phyloP scores from a whole-genome alignment of 2,797 vertebrate genomes.

The Semaprochilodus insignis region DNA sequence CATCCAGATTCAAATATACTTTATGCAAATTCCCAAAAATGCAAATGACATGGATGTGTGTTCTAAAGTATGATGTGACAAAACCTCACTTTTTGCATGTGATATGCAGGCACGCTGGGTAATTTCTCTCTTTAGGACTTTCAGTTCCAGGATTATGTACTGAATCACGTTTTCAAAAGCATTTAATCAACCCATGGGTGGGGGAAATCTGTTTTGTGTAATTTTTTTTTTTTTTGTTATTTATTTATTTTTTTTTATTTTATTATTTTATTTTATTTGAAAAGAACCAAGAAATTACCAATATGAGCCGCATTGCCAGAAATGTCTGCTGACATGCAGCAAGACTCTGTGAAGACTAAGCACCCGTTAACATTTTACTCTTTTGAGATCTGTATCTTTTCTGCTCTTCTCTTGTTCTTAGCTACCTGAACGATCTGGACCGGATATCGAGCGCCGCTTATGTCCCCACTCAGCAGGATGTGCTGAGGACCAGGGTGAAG shows the following conservation, averaged over 20 bases:
- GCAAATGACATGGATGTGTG: conserved; percentile 52
- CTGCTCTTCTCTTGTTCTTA: conserved; percentile 57
- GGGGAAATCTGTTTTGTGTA: not conserved
- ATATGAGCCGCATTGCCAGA: not conserved
- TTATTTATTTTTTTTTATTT: no score
- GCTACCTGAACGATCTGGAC: conserved; percentile 98
- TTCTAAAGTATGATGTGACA: conserved; percentile 40
- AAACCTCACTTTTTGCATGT: conserved; percentile 57
- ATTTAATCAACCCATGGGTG: no score
- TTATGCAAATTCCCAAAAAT: conserved; percentile 56
- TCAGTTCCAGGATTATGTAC: not conserved
- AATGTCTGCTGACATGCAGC: not conserved
- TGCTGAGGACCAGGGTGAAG: conserved; percentile 97
- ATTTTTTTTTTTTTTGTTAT: no score
- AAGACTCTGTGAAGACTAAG: not conserved
- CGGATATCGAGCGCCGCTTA: conserved; percentile 92
- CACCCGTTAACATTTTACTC: not conserved
- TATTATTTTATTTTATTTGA: not conserved
- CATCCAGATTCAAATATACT: conserved; percentile 53
- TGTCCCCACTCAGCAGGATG: conserved; percentile 97
- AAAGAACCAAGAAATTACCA: not conserved
- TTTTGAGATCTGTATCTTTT: not conserved
- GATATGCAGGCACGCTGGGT: conserved; percentile 23
- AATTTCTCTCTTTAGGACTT: conserved; percentile 9
- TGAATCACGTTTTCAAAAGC: no score